Evolutionary conservation across 2,113 vertebrate genomes (phyloP).

Genomic region (Kobus ellipsiprymnus): DNA sequence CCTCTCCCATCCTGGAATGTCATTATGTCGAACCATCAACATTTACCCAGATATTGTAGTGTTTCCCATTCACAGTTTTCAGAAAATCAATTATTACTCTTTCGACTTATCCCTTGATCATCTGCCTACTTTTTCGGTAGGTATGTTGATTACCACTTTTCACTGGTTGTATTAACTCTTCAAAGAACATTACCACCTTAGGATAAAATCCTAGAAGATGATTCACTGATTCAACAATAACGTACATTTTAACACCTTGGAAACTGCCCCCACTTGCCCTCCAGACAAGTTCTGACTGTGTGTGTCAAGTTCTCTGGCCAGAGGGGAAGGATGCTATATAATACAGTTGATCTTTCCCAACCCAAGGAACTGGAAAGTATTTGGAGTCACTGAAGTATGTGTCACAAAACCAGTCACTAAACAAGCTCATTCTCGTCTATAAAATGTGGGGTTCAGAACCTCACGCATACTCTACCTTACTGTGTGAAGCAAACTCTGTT

Average conservation of each 20-base stretch:
- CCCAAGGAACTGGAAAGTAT: not conserved
- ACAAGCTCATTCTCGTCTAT: not conserved
- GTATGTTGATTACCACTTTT: not conserved
- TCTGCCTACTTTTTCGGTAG: not conserved
- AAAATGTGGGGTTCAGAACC: not conserved
- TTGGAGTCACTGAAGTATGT: not conserved
- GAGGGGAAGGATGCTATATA: not conserved
- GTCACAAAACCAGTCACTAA: not conserved
- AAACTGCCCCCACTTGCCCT: not conserved
- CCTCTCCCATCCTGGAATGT: not conserved
- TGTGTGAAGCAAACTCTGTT: too few relatives aligned
- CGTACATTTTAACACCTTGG: not conserved
- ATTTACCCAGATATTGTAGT: not conserved
- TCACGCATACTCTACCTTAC: not conserved
- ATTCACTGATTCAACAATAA: not conserved
- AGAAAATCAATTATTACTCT: not conserved
- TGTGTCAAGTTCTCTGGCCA: not conserved
- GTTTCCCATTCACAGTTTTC: not conserved
- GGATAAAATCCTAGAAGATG: not conserved
- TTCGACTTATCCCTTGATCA: not conserved
- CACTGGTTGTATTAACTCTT: not conserved
- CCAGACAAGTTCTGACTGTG: not conserved
- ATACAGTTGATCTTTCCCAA: not conserved
- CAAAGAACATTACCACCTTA: not conserved
- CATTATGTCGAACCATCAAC: not conserved